These are phyloP conservation scores for Vollenhovia emeryi DNA, from an alignment of 1,140 invertebrate species.

Conservation along the genomic window DNA sequence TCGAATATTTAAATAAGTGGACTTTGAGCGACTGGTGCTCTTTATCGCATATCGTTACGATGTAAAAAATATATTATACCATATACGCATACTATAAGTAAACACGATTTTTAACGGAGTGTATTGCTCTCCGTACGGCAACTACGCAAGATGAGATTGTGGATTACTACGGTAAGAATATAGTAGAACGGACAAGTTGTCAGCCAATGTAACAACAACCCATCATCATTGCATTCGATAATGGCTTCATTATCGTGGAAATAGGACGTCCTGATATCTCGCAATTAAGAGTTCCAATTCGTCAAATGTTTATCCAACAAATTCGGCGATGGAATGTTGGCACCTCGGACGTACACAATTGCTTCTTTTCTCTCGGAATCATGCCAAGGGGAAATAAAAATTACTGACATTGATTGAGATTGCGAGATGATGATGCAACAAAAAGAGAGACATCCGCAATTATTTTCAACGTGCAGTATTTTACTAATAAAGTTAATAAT, in stretches of 20 bases:
- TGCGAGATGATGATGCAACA: neutral
- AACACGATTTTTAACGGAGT: neutral
- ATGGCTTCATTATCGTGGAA: constrained; percentile 22
- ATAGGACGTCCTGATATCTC: neutral
- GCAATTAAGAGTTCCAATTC: neutral
- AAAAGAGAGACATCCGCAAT: neutral
- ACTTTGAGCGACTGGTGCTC: neutral
- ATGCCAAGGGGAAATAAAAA: constrained; percentile 2
- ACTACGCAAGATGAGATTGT: neutral
- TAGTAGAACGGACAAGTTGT: neutral
- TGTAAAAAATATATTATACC: neutral
- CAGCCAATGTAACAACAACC: neutral
- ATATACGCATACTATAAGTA: too few relatives aligned
- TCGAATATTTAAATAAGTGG: neutral
- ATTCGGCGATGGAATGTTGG: constrained; percentile 14
- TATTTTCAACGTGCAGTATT: neutral
- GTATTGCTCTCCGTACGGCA: neutral
- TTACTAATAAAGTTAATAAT: neutral
- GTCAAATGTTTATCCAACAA: constrained; percentile 37
- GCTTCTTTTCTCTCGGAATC: neutral
- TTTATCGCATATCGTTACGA: neutral
- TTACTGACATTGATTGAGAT: neutral
- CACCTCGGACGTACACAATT: neutral
- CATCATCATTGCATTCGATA: constrained; percentile 2
- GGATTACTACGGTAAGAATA: neutral